Percentiles rank a stretch among this genome's conserved stretches.
Evolutionary conservation across 2,888 invertebrate genomes (phyloP).

Genomic region (Operophtera brumata): DNA sequence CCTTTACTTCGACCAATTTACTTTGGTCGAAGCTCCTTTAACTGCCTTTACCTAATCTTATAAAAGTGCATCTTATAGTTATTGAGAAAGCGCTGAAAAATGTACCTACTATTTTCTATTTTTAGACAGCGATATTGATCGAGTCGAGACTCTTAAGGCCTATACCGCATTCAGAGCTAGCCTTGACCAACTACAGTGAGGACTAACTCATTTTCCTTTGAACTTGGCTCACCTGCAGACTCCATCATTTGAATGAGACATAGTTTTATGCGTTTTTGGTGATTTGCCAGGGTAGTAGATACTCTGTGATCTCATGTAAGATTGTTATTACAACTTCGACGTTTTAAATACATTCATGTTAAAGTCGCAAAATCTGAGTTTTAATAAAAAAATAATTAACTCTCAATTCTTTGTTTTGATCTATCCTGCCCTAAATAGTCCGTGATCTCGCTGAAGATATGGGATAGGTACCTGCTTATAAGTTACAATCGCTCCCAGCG

Average conservation of each 20-base stretch:
- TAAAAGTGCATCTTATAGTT: no score
- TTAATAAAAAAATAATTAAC: constrained; percentile 36
- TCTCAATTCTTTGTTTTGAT: constrained; percentile 28
- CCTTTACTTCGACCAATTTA: no score
- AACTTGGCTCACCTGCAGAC: not conserved
- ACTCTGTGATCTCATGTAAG: constrained; percentile 80
- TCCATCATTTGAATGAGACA: constrained; percentile 35
- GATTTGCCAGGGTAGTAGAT: constrained; percentile 69
- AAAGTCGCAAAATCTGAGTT: constrained; percentile 51
- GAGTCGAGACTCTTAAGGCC: no score
- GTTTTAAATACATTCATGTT: constrained; percentile 53
- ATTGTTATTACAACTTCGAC: constrained; percentile 58
- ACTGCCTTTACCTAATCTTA: no score
- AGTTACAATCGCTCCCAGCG: no score
- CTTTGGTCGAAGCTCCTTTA: no score
- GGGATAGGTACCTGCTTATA: no score
- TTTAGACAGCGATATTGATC: no score
- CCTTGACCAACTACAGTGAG: not conserved
- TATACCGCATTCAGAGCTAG: no score
- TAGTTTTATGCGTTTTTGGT: constrained; percentile 55
- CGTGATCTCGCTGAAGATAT: no score
- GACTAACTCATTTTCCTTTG: not conserved
- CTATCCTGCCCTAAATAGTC: not conserved
- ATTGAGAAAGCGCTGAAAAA: no score
- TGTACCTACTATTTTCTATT: no score